These are phyloP conservation scores for Drosophila arizonae DNA, from an alignment of 1,140 invertebrate genomes.

Conservation along the genomic window DNA sequence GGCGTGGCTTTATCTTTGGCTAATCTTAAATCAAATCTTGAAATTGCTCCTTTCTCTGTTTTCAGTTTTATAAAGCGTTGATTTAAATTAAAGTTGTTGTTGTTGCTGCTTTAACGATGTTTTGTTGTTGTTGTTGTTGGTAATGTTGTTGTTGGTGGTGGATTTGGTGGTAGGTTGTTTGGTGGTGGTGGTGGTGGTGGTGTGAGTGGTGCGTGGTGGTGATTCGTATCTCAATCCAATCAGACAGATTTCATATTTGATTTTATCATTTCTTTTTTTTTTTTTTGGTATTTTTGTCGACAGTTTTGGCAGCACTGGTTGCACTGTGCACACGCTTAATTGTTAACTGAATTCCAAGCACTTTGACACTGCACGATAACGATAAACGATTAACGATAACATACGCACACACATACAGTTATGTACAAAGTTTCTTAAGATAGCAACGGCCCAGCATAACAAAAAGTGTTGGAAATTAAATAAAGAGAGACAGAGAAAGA, in stretches of 20 bases:
- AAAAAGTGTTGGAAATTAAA: constrained; percentile 11
- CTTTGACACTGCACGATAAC: constrained; percentile 56
- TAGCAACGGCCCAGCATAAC: constrained; percentile 46
- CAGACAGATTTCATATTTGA: constrained; percentile 28
- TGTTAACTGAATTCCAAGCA: constrained; percentile 46
- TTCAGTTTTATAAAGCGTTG: constrained; percentile 32
- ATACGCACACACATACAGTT: constrained; percentile 10
- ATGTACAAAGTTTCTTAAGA: constrained; percentile 14
- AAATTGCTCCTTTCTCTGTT: constrained; percentile 66
- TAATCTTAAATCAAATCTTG: constrained; percentile 13
- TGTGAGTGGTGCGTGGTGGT: constrained; percentile 55
- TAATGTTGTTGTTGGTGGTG: constrained; percentile 43
- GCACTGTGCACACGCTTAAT: constrained; percentile 17
- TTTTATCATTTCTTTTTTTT: constrained; percentile 24
- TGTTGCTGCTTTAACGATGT: constrained; percentile 38
- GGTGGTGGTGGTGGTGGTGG: constrained; percentile 50
- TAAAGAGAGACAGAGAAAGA: constrained; percentile 1
- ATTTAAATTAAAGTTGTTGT: constrained; percentile 40
- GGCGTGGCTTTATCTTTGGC: constrained; percentile 37
- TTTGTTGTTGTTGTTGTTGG: constrained; percentile 45
- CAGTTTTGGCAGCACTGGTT: constrained; percentile 32
- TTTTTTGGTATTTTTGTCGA: constrained; percentile 29
- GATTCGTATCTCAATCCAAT: constrained; percentile 57
- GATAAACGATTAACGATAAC: constrained; percentile 25
- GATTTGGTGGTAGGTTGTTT: constrained; percentile 38